Evolutionary conservation across 2,797 vertebrate genomes (phyloP).

Genomic region (Anableps anableps): DNA sequence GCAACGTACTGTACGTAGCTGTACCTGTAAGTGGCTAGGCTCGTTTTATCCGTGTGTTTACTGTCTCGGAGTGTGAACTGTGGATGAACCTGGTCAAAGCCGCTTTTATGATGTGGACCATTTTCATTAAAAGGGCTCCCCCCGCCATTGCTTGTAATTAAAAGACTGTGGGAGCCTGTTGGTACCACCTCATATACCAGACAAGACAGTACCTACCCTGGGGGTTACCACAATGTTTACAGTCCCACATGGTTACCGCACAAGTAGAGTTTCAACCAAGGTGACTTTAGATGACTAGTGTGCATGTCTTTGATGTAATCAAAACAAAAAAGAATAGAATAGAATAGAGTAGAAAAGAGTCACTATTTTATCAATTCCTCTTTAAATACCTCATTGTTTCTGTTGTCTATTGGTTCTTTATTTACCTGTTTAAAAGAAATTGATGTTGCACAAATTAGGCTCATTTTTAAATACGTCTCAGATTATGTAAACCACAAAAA

Average conservation of each 20-base stretch:
- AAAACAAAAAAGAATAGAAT: background rate
- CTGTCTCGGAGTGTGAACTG: slow-evolving; percentile 74
- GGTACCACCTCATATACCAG: slow-evolving; percentile 71
- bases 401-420: background rate
- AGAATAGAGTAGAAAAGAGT: too few relatives aligned
- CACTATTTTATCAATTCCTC: background rate
- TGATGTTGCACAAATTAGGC: background rate
- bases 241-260: slow-evolving; percentile 62
- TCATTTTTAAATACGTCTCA: background rate
- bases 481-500: background rate
- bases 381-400: background rate
- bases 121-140: slow-evolving; percentile 70
- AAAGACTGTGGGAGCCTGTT: slow-evolving; percentile 74
- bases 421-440: background rate
- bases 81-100: slow-evolving; percentile 70
- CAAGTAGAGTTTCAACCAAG: slow-evolving; percentile 40
- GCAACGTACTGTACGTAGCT: slow-evolving; percentile 19
- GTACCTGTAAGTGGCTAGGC: slow-evolving; percentile 48
- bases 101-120: slow-evolving; percentile 71
- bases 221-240: slow-evolving; percentile 74
- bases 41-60: slow-evolving; percentile 62
- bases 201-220: slow-evolving; percentile 71
- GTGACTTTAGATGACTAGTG: slow-evolving; percentile 18
- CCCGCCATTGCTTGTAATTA: slow-evolving; percentile 64
- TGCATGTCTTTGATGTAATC: slow-evolving; percentile 3